These are phyloP conservation scores for Achroia grisella DNA, from an alignment of 1,140 invertebrate species.

Conservation along the genomic window DNA sequence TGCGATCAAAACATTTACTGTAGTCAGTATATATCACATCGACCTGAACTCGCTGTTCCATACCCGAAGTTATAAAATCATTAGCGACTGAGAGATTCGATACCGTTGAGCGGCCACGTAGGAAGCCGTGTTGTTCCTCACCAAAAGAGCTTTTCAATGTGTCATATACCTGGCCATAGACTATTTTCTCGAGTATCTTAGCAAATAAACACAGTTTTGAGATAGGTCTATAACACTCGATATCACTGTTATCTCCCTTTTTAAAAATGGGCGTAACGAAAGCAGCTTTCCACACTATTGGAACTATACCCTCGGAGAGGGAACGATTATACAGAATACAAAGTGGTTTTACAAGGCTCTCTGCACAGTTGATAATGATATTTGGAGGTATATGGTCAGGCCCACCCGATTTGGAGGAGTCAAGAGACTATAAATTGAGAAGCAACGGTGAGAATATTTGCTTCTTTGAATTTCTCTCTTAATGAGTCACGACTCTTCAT, in stretches of 20 bases:
- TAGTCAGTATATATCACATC: slow-evolving; percentile 30
- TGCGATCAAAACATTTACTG: slow-evolving; percentile 29
- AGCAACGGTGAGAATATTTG: too few relatives aligned
- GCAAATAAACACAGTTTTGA: slow-evolving; percentile 23
- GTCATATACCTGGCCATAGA: too few relatives aligned
- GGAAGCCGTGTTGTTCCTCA: slow-evolving; percentile 16
- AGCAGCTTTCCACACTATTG: slow-evolving; percentile 23
- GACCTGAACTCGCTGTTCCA: too few relatives aligned
- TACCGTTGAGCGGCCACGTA: slow-evolving; percentile 2
- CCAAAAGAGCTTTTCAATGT: slow-evolving; percentile 7
- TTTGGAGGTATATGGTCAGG: slow-evolving; percentile 5
- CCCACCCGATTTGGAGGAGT: slow-evolving; percentile 10
- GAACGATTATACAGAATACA: too few relatives aligned
- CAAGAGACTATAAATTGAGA: too few relatives aligned
- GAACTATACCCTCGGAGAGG: slow-evolving; percentile 19
- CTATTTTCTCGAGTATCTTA: slow-evolving; percentile 20
- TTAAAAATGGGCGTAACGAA: slow-evolving; percentile 22
- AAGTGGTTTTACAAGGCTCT: slow-evolving; percentile 1
- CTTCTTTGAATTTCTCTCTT: too few relatives aligned
- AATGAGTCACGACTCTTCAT: too few relatives aligned
- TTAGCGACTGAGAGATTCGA: slow-evolving; percentile 4
- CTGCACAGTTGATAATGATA: slow-evolving; percentile 6
- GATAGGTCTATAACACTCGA: too few relatives aligned
- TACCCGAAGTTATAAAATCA: slow-evolving; percentile 5
- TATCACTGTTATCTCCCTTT: too few relatives aligned